Evolutionary conservation across 2,888 invertebrate species (phyloP), one percentile per base, ranked within the genome.

Genomic region (Copidosoma aretas): DNA sequence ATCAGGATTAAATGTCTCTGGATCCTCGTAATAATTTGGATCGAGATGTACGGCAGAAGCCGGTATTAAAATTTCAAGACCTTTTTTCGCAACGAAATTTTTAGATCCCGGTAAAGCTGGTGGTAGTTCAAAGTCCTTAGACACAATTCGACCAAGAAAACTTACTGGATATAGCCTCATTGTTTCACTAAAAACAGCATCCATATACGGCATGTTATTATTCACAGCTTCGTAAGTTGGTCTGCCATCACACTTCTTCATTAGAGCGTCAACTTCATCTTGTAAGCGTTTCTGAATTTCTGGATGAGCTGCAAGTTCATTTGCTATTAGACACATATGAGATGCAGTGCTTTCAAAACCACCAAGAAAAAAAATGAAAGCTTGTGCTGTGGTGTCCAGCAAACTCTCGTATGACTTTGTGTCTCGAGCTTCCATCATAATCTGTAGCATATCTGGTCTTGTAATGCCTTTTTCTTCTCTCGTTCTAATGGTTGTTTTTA

Each of bases 71-170:
- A 86, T 63, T 0, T 74, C 64, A 10, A 75, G 75, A 1, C 83
- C 85, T 24, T 77, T 73, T 39, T 78, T 71, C 0, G 83, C 52
- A 0, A 69, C 43, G 14, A 77, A 75, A 0, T 77, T 73, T 51
- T 74, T 71, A 0, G 25, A n/a, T 0, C 73, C 76, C 0, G 78
- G 74, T 17, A 76, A 8, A 0, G 76, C 67, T 0, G 86, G 75
- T 75, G 84, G 73, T 73, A 88, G 75, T 39, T 85, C 84, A 69
- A 86, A 88, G 0, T 82, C 73, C 70, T 87, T 87, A 0, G 82
- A 81, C 71, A 88, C 88, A 2, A 82, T 73, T 70, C 89, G 82
- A 71, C 89, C 89, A 71, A 84, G 70, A 0, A 85, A 73, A 0
- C 84, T 71, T 0, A 85, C 82, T 0, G 87, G 84, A 53, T 79